A percentile compares a stretch with the other conserved stretches of the same genome.
Evolutionary conservation across 2,113 vertebrate genomes (phyloP).

Genomic region (Ptilorrhoa leucosticta): DNA sequence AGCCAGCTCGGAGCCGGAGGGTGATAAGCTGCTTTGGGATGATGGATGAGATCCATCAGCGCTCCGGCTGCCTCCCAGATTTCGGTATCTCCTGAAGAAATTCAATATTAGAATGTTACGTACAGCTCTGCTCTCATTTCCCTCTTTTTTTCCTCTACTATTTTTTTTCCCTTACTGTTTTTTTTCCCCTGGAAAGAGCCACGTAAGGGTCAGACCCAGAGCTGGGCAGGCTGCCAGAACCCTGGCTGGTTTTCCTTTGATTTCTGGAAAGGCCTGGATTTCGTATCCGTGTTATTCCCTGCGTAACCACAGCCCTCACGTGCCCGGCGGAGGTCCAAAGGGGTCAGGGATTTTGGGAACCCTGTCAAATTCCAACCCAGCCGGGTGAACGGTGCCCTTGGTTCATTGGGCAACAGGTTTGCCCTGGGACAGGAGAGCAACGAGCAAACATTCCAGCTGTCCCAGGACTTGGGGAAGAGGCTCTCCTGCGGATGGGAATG

Average conservation of each 20-base stretch:
- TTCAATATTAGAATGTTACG: neutral
- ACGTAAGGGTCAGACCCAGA: neutral
- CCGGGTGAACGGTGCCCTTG: neutral
- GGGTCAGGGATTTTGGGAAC: neutral
- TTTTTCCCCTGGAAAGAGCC: neutral
- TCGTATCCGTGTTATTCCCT: neutral
- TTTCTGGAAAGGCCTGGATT: neutral
- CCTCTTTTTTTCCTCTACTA: neutral
- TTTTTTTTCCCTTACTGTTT: neutral
- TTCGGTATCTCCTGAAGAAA: neutral
- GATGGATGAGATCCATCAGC: neutral
- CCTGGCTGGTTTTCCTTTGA: neutral
- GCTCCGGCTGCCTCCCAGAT: neutral
- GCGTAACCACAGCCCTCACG: accelerated
- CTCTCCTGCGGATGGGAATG: neutral
- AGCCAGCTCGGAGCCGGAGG: neutral
- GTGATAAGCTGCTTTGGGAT: neutral
- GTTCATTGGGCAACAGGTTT: neutral
- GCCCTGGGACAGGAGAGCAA: neutral
- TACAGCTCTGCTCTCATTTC: neutral
- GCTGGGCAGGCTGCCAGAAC: neutral
- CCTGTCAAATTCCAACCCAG: neutral
- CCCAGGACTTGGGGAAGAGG: neutral
- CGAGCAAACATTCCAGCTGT: neutral
- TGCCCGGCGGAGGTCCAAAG: neutral